These are phyloP conservation scores for Atrichornis clamosus DNA, from an alignment of 2,113 vertebrate genomes.

Conservation along the genomic window DNA sequence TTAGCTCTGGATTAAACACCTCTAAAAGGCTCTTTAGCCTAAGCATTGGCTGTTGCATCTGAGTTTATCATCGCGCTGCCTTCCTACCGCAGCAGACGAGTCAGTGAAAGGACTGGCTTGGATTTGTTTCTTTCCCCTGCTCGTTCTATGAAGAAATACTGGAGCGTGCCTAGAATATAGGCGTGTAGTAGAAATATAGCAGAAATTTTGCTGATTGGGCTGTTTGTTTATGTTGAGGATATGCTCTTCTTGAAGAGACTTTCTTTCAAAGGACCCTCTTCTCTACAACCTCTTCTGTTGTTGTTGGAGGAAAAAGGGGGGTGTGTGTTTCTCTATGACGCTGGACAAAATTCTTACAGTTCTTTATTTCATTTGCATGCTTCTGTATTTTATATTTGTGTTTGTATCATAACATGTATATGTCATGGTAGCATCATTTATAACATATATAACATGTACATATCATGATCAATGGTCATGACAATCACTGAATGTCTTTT, in stretches of 20 bases:
- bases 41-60: background rate
- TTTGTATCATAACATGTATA: background rate
- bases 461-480: background rate
- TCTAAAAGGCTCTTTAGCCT: background rate
- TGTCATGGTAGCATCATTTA: too few species aligned
- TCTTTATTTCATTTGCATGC: background rate
- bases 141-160: background rate
- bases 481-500: too few species aligned
- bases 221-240: background rate
- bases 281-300: background rate
- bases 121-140: too few species aligned
- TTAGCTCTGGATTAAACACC: background rate
- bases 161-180: background rate
- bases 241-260: background rate
- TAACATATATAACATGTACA: too few species aligned
- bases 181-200: fast-evolving
- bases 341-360: background rate
- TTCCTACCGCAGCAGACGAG: fast-evolving
- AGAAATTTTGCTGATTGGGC: background rate
- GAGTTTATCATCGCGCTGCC: background rate
- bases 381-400: background rate
- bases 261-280: background rate
- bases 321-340: background rate
- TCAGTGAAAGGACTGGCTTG: background rate
- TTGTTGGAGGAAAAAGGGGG: background rate